Conservation (phyloP, 1,140 invertebrate genomes). For the Calosoma granatense region DNA sequence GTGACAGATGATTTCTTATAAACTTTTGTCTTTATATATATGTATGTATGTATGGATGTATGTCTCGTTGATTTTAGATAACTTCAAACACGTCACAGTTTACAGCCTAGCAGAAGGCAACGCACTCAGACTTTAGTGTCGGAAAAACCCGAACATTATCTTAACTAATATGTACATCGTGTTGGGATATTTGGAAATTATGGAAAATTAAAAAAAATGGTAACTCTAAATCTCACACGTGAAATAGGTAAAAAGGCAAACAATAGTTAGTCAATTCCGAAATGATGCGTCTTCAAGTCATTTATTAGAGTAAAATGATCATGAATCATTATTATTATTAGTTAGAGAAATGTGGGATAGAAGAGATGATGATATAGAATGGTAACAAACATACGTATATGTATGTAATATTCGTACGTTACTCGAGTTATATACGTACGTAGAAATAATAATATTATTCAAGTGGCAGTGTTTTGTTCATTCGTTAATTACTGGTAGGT, state of each 20-base stretch:
- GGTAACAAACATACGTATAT: too few species aligned
- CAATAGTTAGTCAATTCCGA: constrained; percentile 9
- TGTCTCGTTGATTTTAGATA: too few species aligned
- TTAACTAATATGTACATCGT: constrained; percentile 8
- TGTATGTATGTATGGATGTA: too few species aligned
- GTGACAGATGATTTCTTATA: too few species aligned
- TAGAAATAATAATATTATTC: too few species aligned
- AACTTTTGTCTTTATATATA: too few species aligned
- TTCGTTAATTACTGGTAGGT: background rate
- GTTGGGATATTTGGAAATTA: background rate
- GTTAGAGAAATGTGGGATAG: background rate
- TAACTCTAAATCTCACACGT: constrained; percentile 17
- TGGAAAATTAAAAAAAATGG: constrained; percentile 14
- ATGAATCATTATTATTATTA: background rate
- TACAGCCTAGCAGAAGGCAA: constrained; percentile 17
- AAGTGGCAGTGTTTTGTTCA: constrained; percentile 1
- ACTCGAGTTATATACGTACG: too few species aligned
- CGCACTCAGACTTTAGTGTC: constrained; percentile 24
- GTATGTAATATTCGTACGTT: too few species aligned
- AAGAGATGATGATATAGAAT: background rate
- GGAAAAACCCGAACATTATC: constrained; percentile 15
- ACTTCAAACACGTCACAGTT: constrained; percentile 1
- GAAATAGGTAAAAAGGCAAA: constrained; percentile 11
- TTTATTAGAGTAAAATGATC: constrained; percentile 8
- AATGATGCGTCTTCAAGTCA: constrained; percentile 4